Evolutionary conservation across 2,888 invertebrate species (phyloP).

Genomic region (Flabesymbios commensalis): DNA sequence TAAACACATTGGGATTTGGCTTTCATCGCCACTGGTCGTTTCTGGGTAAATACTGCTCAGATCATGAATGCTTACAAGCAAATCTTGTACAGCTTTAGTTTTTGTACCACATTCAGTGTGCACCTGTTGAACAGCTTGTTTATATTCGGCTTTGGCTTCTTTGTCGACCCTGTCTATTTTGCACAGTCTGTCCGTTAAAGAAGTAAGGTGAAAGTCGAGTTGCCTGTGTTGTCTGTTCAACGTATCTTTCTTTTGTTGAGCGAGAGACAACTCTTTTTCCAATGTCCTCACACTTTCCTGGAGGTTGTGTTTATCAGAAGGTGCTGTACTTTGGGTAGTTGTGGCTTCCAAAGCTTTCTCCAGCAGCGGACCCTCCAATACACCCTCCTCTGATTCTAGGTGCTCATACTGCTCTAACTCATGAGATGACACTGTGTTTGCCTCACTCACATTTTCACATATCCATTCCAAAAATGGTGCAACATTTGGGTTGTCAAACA

Average conservation of each 20-base stretch:
- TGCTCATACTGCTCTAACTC: constrained; percentile 24
- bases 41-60: constrained; percentile 17
- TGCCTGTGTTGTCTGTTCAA: too few species aligned
- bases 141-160: too few species aligned
- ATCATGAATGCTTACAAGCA: too few species aligned
- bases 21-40: background rate
- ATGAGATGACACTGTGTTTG: constrained; percentile 15
- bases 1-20: constrained; percentile 16
- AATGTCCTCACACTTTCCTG: too few species aligned
- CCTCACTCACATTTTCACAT: constrained; percentile 21
- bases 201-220: too few species aligned
- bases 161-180: too few species aligned
- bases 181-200: too few species aligned
- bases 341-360: too few species aligned
- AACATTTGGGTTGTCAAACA: constrained; percentile 23
- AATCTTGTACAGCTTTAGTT: constrained; percentile 21
- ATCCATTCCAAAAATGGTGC: constrained; percentile 32
- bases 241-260: too few species aligned
- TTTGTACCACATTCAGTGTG: constrained; percentile 13
- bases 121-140: too few species aligned
- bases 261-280: too few species aligned
- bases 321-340: background rate
- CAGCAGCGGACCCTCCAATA: background rate
- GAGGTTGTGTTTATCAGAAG: too few species aligned
- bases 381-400: background rate